A percentile compares a stretch with the other conserved stretches of the same genome.
phyloP scores from a whole-genome alignment of 2,113 vertebrate species.

The Eudorcas thomsonii region DNA sequence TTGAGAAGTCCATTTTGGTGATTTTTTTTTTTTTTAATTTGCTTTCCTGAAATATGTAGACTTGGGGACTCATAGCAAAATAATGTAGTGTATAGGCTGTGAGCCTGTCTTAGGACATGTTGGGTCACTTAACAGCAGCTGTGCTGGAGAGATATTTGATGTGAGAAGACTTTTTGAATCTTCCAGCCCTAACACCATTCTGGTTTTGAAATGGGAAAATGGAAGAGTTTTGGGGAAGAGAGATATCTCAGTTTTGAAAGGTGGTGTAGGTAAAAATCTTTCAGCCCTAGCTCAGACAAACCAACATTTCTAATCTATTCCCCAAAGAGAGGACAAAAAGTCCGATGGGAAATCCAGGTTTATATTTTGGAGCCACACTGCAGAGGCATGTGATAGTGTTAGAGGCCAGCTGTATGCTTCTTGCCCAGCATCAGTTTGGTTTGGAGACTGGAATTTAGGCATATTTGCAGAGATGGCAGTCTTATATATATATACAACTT shows the following conservation, averaged over 20 bases:
- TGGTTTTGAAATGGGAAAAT: conserved; percentile 38
- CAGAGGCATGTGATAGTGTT: not conserved
- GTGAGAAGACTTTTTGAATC: conserved; percentile 34
- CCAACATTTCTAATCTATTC: not conserved
- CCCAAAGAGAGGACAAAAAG: not conserved
- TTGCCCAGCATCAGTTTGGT: not conserved
- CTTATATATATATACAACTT: not conserved
- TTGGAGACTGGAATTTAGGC: conserved; percentile 2
- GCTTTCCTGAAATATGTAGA: conserved; percentile 13
- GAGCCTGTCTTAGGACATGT: not conserved
- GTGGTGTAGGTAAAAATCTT: not conserved
- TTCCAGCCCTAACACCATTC: not conserved
- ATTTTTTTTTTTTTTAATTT: not conserved
- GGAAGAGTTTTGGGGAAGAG: not conserved
- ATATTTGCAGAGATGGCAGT: not conserved
- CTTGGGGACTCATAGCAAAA: not conserved
- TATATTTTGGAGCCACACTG: not conserved
- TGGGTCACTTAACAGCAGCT: conserved; percentile 2
- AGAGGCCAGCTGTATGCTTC: not conserved
- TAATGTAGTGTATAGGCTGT: not conserved
- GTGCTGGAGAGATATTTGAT: conserved; percentile 13
- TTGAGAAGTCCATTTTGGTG: not conserved
- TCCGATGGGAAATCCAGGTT: not conserved
- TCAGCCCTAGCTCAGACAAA: not conserved
- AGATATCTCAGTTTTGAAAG: not conserved